These are phyloP conservation scores for Tridacna crocea DNA, from an alignment of 2,888 invertebrate genomes.

Conservation along the genomic window DNA sequence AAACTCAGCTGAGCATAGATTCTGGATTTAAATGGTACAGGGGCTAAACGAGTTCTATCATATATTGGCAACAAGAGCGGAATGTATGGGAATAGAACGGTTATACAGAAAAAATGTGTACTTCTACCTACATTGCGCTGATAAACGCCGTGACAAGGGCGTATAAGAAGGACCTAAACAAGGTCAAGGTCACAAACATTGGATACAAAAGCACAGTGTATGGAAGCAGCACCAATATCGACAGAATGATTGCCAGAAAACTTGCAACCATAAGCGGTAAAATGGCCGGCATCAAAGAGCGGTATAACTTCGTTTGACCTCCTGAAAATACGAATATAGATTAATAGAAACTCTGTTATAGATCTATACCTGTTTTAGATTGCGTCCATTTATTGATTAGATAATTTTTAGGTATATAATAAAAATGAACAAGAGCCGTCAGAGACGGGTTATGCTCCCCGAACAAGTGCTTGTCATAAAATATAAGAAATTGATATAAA, in stretches of 20 bases:
- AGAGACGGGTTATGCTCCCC: too few relatives aligned
- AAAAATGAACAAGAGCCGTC: too few relatives aligned
- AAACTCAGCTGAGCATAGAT: too few relatives aligned
- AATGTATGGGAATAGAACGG: too few relatives aligned
- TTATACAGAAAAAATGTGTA: background rate
- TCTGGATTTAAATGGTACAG: too few relatives aligned
- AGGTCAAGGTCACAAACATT: conserved; percentile 64
- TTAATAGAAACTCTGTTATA: background rate
- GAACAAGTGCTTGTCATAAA: too few relatives aligned
- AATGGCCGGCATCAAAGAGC: conserved; percentile 68
- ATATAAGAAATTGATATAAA: too few relatives aligned
- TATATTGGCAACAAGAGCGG: too few relatives aligned
- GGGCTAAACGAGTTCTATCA: too few relatives aligned
- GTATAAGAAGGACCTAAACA: conserved; percentile 72
- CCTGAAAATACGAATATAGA: conserved; percentile 37
- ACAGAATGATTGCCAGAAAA: conserved; percentile 59
- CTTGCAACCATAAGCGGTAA: conserved; percentile 66
- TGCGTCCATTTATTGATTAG: too few relatives aligned
- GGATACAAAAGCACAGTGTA: conserved; percentile 51
- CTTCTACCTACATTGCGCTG: conserved; percentile 60
- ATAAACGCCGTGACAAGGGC: conserved; percentile 68
- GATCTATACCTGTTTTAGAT: too few relatives aligned
- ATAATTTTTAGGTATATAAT: too few relatives aligned
- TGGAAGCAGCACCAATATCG: conserved; percentile 61
- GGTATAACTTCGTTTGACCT: conserved; percentile 54